Evolutionary conservation across 2,797 vertebrate species (phyloP).

Genomic region (Gadopsis bispinosus): DNA sequence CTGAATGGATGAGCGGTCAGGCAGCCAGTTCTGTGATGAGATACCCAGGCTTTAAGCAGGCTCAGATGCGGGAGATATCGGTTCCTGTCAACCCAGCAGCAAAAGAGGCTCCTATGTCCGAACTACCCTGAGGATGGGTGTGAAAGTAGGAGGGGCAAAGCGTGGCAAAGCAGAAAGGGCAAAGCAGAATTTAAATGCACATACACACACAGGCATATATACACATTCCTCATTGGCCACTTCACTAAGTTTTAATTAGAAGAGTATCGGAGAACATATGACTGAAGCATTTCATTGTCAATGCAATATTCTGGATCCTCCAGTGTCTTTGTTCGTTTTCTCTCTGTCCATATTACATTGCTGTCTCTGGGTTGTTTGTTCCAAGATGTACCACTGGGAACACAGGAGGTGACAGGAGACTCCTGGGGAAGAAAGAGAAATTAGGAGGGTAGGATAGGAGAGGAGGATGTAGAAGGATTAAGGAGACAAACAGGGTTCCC

Average conservation of each 20-base stretch:
- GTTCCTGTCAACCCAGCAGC: conserved; percentile 80
- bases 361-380: conserved; percentile 70
- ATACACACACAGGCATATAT: conserved; percentile 3
- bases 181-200: conserved; percentile 48
- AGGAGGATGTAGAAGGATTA: conserved; percentile 62
- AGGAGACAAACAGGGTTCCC: conserved; percentile 77
- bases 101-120: conserved; percentile 65
- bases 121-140: conserved; percentile 49
- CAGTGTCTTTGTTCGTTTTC: conserved; percentile 52
- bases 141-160: conserved; percentile 53
- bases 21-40: conserved; percentile 85
- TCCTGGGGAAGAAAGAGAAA: conserved; percentile 68
- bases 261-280: conserved; percentile 22
- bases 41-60: conserved; percentile 85
- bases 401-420: conserved; percentile 75
- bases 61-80: conserved; percentile 82
- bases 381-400: conserved; percentile 65
- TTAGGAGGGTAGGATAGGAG: conserved; percentile 42
- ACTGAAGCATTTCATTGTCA: conserved; percentile 41
- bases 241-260: conserved; percentile 42
- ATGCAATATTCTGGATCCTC: conserved; percentile 46
- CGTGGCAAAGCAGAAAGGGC: conserved; percentile 33
- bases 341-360: conserved; percentile 58
- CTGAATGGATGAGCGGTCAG: conserved; percentile 92
- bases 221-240: conserved; percentile 10